Evolutionary conservation across 1,140 invertebrate species (phyloP).

Genomic region (Ladona fulva): DNA sequence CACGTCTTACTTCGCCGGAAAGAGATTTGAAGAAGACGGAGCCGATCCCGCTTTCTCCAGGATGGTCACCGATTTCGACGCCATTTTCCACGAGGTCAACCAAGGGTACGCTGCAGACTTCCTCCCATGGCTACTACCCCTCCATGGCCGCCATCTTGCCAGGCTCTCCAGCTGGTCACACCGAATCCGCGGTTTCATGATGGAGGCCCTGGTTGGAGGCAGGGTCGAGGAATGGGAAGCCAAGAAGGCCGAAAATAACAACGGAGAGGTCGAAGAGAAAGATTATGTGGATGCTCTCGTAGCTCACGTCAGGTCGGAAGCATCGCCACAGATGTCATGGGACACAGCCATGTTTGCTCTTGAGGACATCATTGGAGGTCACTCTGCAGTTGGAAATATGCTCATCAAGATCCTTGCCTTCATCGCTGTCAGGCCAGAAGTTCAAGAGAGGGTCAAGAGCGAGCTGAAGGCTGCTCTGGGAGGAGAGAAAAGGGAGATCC

Average conservation of each 20-base stretch:
- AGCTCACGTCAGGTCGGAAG: constrained; percentile 22
- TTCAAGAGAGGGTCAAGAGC: constrained; percentile 29
- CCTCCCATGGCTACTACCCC: constrained; percentile 35
- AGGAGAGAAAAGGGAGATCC: constrained; percentile 22
- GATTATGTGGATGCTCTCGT: constrained; percentile 33
- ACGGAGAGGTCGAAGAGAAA: constrained; percentile 25
- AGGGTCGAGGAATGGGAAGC: background rate
- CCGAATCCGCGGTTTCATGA: constrained; percentile 30
- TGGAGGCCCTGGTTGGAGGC: constrained; percentile 27
- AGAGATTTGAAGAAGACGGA: constrained; percentile 27
- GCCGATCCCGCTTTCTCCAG: constrained; percentile 28
- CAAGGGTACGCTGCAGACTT: constrained; percentile 40
- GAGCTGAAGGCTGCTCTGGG: constrained; percentile 28
- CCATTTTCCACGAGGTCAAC: constrained; percentile 41
- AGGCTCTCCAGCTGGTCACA: constrained; percentile 25
- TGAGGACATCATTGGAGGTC: constrained; percentile 38
- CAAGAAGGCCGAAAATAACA: background rate
- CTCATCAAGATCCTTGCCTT: constrained; percentile 32
- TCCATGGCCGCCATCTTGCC: constrained; percentile 27
- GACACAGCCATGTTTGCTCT: constrained; percentile 26
- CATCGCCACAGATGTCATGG: constrained; percentile 18
- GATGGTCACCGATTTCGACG: constrained; percentile 33
- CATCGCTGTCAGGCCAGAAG: constrained; percentile 32
- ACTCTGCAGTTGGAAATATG: constrained; percentile 38
- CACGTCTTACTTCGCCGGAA: constrained; percentile 36